Conservation (phyloP, 2,797 vertebrate genomes). For the Tachyglossus aculeatus region DNA sequence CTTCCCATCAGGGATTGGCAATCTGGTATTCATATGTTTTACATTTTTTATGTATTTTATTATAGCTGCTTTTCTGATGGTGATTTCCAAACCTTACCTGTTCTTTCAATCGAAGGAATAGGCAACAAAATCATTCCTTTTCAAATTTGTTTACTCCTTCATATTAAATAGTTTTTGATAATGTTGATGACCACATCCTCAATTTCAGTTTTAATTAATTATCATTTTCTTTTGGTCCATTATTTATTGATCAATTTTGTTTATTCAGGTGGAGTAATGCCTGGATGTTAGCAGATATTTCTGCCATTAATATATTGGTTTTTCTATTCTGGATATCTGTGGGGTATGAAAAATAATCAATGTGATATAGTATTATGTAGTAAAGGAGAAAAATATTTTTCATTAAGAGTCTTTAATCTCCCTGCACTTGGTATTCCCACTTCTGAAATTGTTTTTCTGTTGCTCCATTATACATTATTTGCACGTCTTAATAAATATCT, state of each 20-base stretch:
- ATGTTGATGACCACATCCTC: too few species aligned
- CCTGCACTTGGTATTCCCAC: neutral
- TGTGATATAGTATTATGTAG: neutral
- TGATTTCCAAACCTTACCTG: too few species aligned
- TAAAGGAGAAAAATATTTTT: neutral
- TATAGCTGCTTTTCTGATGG: too few species aligned
- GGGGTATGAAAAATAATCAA: neutral
- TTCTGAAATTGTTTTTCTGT: conserved; percentile 14
- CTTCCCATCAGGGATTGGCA: neutral
- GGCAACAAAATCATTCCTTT: neutral
- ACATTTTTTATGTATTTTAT: too few species aligned
- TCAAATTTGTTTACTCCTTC: neutral
- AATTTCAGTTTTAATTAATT: conserved; percentile 3
- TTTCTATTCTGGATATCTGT: conserved; percentile 5
- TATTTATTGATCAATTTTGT: conserved; percentile 4
- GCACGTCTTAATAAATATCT: conserved; percentile 1
- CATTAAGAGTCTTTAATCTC: neutral
- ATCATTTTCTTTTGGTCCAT: neutral
- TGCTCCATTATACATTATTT: conserved; percentile 17
- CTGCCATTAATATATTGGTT: conserved; percentile 25
- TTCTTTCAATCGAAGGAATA: conserved; percentile 7
- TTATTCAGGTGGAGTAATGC: conserved; percentile 16
- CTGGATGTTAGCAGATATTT: conserved; percentile 4
- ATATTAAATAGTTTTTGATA: neutral
- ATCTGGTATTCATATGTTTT: too few species aligned